These are phyloP conservation scores for Hippolais icterina DNA, from an alignment of 2,113 vertebrate genomes.

Conservation along the genomic window DNA sequence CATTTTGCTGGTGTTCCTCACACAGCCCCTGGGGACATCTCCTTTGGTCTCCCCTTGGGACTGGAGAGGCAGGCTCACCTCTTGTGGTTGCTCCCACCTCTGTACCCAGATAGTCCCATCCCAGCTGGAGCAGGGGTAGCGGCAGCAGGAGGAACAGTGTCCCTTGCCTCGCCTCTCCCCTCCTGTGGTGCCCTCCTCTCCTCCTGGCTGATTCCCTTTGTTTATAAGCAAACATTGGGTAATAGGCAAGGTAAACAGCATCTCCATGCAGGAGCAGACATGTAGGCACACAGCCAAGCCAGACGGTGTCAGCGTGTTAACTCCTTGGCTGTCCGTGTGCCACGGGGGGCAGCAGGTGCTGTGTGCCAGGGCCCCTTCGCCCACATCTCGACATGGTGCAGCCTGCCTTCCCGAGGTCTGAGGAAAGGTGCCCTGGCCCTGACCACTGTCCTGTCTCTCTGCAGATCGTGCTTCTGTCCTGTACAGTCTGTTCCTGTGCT, in stretches of 20 bases:
- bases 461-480: neutral
- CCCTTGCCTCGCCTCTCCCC: neutral
- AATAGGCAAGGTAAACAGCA: slow-evolving; percentile 20
- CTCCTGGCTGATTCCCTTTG: neutral
- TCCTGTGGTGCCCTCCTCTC: neutral
- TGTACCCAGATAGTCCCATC: neutral
- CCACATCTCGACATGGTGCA: accelerated
- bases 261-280: accelerated
- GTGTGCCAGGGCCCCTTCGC: neutral
- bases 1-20: accelerated
- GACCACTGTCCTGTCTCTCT: neutral
- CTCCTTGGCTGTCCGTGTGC: neutral
- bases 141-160: neutral
- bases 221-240: slow-evolving; percentile 24
- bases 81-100: neutral
- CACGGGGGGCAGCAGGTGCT: neutral
- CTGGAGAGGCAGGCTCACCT: neutral
- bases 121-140: accelerated
- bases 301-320: neutral
- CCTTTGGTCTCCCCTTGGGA: neutral
- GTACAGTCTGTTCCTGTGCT: neutral
- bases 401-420: neutral
- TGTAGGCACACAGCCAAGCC: accelerated
- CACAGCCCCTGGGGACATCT: neutral
- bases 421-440: neutral